Evolutionary conservation across 2,888 invertebrate genomes (phyloP).

Genomic region (Horisme vitalbata): DNA sequence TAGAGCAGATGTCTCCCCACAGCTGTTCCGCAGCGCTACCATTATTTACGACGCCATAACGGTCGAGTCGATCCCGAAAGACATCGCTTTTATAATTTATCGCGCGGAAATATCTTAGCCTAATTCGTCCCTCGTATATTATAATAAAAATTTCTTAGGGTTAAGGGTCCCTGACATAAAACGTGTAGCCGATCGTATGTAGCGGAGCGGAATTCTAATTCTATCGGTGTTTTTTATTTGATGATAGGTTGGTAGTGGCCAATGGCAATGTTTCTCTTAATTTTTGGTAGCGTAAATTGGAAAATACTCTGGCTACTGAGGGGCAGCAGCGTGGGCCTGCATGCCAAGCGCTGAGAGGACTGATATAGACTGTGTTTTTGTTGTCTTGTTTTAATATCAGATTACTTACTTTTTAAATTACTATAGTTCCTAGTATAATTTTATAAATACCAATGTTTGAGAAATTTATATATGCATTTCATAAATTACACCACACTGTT

Average conservation of each 20-base stretch:
- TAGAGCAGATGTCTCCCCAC: not conserved
- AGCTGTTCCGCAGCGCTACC: slow-evolving; percentile 19
- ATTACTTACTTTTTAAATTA: too few species aligned
- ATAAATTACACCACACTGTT: too few species aligned
- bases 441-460: too few species aligned
- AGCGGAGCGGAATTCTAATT: slow-evolving; percentile 16
- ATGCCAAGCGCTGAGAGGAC: too few species aligned
- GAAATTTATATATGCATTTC: too few species aligned
- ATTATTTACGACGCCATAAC: slow-evolving; percentile 40
- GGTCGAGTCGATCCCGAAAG: slow-evolving; percentile 37
- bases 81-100: slow-evolving; percentile 60
- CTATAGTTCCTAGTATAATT: too few species aligned
- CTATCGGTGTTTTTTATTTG: slow-evolving; percentile 18
- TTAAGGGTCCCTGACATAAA: slow-evolving; percentile 50
- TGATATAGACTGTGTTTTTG: too few species aligned
- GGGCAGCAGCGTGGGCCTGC: too few species aligned
- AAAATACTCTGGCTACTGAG: too few species aligned
- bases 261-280: not conserved
- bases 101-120: slow-evolving; percentile 64
- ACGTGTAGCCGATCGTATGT: slow-evolving; percentile 18
- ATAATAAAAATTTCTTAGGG: slow-evolving; percentile 66
- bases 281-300: too few species aligned
- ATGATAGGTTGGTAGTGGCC: slow-evolving; percentile 13
- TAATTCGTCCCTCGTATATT: slow-evolving; percentile 72
- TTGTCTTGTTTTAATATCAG: too few species aligned